A percentile compares a stretch with the other conserved stretches of the same genome.
Conservation (phyloP, 1,140 invertebrate genomes). For the Drosophila yakuba region DNA sequence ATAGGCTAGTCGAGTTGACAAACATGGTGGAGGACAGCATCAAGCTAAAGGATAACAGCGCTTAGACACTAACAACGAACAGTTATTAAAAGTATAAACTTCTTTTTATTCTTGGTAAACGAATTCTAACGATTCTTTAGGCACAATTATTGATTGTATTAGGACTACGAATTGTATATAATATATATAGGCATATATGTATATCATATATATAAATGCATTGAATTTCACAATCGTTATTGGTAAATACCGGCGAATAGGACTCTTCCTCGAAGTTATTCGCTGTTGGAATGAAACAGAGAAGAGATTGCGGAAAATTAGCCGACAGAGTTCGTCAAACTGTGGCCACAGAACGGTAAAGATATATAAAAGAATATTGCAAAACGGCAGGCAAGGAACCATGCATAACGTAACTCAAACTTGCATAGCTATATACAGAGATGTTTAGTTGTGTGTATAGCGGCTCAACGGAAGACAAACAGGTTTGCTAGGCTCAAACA, state of each 20-base stretch:
- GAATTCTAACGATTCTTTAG: constrained; percentile 61
- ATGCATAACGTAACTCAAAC: constrained; percentile 62
- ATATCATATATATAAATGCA: constrained; percentile 76
- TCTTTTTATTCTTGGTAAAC: constrained; percentile 69
- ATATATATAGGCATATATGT: constrained; percentile 57
- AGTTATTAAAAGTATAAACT: constrained; percentile 40
- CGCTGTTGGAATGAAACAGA: constrained; percentile 69
- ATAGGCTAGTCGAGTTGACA: constrained; percentile 60
- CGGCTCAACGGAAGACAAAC: constrained; percentile 39
- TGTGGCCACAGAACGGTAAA: constrained; percentile 6
- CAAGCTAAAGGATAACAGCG: constrained; percentile 57
- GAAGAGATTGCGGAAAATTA: constrained; percentile 61
- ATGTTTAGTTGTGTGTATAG: constrained; percentile 20
- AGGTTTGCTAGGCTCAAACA: constrained; percentile 23
- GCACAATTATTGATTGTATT: constrained; percentile 61
- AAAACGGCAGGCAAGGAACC: constrained; percentile 51
- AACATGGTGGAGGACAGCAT: constrained; percentile 74
- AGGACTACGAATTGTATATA: constrained; percentile 69
- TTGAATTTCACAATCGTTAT: constrained; percentile 67
- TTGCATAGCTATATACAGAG: constrained; percentile 38
- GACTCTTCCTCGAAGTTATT: constrained; percentile 48
- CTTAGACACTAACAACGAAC: constrained; percentile 26
- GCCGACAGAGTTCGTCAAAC: constrained; percentile 17
- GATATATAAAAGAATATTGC: constrained; percentile 27
- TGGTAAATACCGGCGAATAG: constrained; percentile 20